Conservation (phyloP, 2,113 vertebrate genomes). For the Crotalus helleri region DNA sequence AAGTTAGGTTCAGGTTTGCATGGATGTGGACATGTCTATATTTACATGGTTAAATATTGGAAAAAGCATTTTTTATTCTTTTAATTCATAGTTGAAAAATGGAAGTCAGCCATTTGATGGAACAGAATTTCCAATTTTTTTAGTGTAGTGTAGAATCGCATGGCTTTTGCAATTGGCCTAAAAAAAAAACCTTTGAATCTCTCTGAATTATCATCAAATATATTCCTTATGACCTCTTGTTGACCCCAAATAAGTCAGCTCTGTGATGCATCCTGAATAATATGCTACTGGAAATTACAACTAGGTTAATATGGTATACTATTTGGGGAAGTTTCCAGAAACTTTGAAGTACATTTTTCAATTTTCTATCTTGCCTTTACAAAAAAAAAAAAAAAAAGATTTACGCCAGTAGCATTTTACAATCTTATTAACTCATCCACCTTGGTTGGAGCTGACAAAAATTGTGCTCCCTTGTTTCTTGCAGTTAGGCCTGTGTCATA, state of each 20-base stretch:
- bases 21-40: not conserved
- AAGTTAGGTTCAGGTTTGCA: not conserved
- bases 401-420: constrained; percentile 33
- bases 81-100: constrained; percentile 59
- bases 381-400: constrained; percentile 39
- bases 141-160: constrained; percentile 50
- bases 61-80: constrained; percentile 55
- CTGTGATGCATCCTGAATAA: constrained; percentile 62
- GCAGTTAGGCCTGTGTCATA: constrained; percentile 49
- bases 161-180: constrained; percentile 53
- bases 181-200: constrained; percentile 47
- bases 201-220: constrained; percentile 59
- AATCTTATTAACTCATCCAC: constrained; percentile 47
- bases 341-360: constrained; percentile 70
- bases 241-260: constrained; percentile 59
- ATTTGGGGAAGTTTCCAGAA: constrained; percentile 49
- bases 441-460: constrained; percentile 45
- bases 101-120: not conserved
- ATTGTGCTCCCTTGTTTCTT: constrained; percentile 55
- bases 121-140: constrained; percentile 57
- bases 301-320: constrained; percentile 51
- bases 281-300: constrained; percentile 64
- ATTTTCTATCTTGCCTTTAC: constrained; percentile 58
- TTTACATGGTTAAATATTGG: constrained; percentile 4
- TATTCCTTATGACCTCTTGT: constrained; percentile 45